These are phyloP conservation scores for Tetragnatha montana DNA, from an alignment of 2,888 invertebrate genomes.

Conservation along the genomic window DNA sequence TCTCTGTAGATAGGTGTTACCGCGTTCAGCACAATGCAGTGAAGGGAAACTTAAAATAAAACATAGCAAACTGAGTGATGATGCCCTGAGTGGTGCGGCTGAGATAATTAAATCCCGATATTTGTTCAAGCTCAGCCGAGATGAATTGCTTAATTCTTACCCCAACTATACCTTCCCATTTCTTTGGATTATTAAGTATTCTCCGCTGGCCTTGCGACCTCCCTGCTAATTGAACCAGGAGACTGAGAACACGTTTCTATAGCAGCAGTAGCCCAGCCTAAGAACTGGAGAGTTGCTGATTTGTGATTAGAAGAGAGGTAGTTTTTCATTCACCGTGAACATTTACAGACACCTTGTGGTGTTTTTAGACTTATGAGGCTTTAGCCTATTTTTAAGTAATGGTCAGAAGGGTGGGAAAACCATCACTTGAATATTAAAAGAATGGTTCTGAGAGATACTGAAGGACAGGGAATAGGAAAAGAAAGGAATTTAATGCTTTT, in stretches of 20 bases:
- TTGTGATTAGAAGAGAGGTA: constrained; percentile 38
- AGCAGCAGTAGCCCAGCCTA: constrained; percentile 38
- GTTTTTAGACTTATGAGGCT: constrained; percentile 32
- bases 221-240: constrained; percentile 66
- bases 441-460: too few species aligned
- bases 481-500: neutral
- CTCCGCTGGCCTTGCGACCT: constrained; percentile 46
- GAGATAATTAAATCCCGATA: constrained; percentile 66
- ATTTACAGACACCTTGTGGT: constrained; percentile 58
- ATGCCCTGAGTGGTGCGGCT: constrained; percentile 40
- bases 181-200: constrained; percentile 31
- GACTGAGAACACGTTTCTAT: constrained; percentile 61
- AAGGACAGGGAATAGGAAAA: too few species aligned
- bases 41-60: constrained; percentile 12
- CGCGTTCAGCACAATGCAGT: constrained; percentile 18
- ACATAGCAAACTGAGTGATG: constrained; percentile 48
- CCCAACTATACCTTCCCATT: constrained; percentile 28
- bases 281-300: constrained; percentile 43
- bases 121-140: constrained; percentile 54
- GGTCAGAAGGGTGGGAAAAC: constrained; percentile 8
- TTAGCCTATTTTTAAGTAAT: constrained; percentile 20
- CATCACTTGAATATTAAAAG: neutral
- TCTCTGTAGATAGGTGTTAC: constrained; percentile 41
- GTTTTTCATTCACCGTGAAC: constrained; percentile 62
- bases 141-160: constrained; percentile 51